Evolutionary conservation across 2,888 invertebrate species (phyloP), one percentile per base, ranked within the genome.

Genomic region (Drosophila nigricruria): DNA sequence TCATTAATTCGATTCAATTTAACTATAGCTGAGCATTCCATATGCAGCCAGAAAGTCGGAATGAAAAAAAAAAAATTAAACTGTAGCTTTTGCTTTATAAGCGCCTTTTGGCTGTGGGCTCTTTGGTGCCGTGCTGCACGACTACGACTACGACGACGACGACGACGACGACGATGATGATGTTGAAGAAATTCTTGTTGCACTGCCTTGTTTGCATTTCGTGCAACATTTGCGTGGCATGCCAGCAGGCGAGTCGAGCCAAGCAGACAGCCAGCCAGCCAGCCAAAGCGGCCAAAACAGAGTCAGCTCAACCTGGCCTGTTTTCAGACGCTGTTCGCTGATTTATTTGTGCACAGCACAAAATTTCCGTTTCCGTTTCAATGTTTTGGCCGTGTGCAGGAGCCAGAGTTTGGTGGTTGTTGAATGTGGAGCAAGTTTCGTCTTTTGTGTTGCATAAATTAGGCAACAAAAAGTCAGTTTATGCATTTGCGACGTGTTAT

Each of bases 401-500:
- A 38, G 16, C 1, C 20, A 25, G 23, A 32, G 18, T 20, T 54
- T 49, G 64, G 53, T 25, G 64, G 50, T 23, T 5, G 25, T 2
- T 27, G 52, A 32, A 49, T 58, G 61, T 66, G 45, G 49, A 25
- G 47, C 47, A 40, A 74, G 72, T 70, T 66, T 74, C 85, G 85
- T 73, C 81, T 81, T 84, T 78, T 74, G 82, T 80, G 82, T 68
- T 78, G 85, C 78, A 86, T 86, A 89, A 86, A 89, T 86, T 89
- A 89, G 89, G 89, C 80, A 88, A 88, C 82, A 85, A 84, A 77
- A 89, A 89, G 75, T 79, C 74, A 88, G 79, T 90, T 81, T 89
- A 87, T 90, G 84, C 86, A 86, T 90, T 88, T 87, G 81, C 86
- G 76, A 89, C 87, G 81, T 85, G 85, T 85, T 85, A 85, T 85